A percentile compares a stretch with the other conserved stretches of the same genome.
phyloP scores from a whole-genome alignment of 2,797 vertebrate genomes.

The Ispidina picta region DNA sequence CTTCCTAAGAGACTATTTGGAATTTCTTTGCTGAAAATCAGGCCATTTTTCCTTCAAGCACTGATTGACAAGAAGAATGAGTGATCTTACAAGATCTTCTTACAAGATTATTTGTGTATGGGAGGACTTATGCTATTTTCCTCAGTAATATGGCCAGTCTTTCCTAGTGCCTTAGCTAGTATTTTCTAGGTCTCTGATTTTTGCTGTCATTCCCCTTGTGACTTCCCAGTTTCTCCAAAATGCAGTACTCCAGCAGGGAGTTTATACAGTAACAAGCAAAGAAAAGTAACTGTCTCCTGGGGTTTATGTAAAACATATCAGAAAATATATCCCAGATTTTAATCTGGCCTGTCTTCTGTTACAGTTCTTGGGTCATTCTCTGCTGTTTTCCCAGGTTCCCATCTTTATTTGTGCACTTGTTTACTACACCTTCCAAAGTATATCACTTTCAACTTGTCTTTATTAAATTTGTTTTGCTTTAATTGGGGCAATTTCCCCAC shows the following conservation, averaged over 20 bases:
- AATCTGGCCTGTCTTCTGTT: not conserved
- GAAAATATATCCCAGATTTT: not conserved
- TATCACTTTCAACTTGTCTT: not conserved
- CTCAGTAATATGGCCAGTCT: not conserved
- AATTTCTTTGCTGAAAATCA: not conserved
- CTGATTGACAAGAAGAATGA: not conserved
- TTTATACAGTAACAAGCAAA: not conserved
- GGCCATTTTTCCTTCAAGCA: not conserved
- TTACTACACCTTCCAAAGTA: not conserved
- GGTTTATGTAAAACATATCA: not conserved
- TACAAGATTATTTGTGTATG: not conserved
- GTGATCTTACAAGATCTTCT: not conserved
- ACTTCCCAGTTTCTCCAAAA: not conserved
- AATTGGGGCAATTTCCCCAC: slow-evolving; percentile 19
- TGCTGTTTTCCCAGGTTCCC: not conserved
- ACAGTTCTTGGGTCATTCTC: not conserved
- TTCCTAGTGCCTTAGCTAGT: not conserved
- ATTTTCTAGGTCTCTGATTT: slow-evolving; percentile 4
- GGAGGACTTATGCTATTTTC: not conserved
- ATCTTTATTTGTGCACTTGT: not conserved
- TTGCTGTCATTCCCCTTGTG: not conserved
- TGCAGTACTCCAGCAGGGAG: not conserved
- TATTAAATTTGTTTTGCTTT: slow-evolving; percentile 16
- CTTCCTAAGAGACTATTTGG: not conserved
- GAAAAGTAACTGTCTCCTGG: not conserved